Evolutionary conservation across 2,113 vertebrate genomes (phyloP).

Genomic region (Lophura nycthemera): DNA sequence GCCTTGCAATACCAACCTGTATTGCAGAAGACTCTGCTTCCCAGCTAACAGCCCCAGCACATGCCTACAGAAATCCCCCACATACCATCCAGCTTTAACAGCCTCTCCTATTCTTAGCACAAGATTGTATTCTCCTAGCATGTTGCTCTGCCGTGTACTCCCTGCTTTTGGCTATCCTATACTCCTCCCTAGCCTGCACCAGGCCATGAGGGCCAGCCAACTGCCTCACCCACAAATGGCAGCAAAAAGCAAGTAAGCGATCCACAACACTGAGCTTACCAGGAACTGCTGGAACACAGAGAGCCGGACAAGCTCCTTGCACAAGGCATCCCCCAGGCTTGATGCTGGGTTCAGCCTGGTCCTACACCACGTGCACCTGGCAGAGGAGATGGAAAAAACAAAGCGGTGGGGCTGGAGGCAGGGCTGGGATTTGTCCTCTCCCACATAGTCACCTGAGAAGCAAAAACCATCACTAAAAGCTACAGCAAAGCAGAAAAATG

Average conservation of each 20-base stretch:
- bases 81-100: neutral
- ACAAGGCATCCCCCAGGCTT: neutral
- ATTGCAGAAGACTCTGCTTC: neutral
- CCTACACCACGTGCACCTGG: fast-evolving
- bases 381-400: neutral
- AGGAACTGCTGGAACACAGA: neutral
- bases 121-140: neutral
- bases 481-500: neutral
- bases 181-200: neutral
- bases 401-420: neutral
- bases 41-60: neutral
- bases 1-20: neutral
- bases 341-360: neutral
- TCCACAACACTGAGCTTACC: neutral
- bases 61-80: neutral
- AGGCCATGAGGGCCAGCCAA: neutral
- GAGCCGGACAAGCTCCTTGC: neutral
- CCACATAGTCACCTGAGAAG: neutral
- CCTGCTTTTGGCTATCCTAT: neutral
- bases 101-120: slow-evolving; percentile 21
- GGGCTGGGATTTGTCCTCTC: neutral
- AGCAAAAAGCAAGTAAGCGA: neutral
- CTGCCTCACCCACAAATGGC: neutral
- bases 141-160: neutral
- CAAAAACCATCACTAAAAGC: neutral